Percentiles rank a stretch among this genome's conserved stretches.
Evolutionary conservation across 2,888 invertebrate genomes (phyloP).

Genomic region (Ditylenchus weischeri): DNA sequence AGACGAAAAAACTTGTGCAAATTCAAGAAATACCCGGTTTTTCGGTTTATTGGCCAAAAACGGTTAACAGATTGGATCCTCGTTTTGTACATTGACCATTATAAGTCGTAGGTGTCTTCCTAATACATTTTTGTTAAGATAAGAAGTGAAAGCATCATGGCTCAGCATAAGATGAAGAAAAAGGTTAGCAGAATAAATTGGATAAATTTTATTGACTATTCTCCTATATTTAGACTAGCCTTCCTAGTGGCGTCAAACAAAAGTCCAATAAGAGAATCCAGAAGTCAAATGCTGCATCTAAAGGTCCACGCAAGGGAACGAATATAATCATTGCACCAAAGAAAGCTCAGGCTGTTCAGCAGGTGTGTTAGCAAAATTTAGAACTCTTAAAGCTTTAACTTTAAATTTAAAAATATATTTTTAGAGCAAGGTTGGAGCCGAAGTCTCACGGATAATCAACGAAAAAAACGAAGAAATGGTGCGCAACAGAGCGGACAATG

Average conservation of each 20-base stretch:
- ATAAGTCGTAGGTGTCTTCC: no score
- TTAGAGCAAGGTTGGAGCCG: conserved; percentile 42
- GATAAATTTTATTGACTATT: conserved; percentile 24
- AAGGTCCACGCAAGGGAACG: conserved; percentile 34
- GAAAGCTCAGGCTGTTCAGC: conserved; percentile 40
- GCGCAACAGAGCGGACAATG: conserved; percentile 44
- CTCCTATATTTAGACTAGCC: conserved; percentile 14
- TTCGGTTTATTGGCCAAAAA: no score
- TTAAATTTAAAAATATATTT: conserved; percentile 1
- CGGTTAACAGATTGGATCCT: no score
- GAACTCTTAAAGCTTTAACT: background rate
- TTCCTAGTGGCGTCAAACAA: conserved; percentile 48
- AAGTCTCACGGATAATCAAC: conserved; percentile 53
- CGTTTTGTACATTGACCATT: no score
- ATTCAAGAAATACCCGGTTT: no score
- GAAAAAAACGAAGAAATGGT: conserved; percentile 55
- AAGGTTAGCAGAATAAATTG: conserved; percentile 25
- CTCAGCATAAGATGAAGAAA: conserved; percentile 39
- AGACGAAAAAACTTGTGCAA: no score
- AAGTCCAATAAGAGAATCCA: conserved; percentile 37
- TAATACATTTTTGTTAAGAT: no score
- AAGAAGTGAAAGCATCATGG: conserved; percentile 33
- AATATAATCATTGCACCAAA: conserved; percentile 44
- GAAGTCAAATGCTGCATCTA: conserved; percentile 25
- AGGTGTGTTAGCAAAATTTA: conserved; percentile 22